These are phyloP conservation scores for Frankliniella intonsa DNA, from an alignment of 2,888 invertebrate species.

Conservation along the genomic window DNA sequence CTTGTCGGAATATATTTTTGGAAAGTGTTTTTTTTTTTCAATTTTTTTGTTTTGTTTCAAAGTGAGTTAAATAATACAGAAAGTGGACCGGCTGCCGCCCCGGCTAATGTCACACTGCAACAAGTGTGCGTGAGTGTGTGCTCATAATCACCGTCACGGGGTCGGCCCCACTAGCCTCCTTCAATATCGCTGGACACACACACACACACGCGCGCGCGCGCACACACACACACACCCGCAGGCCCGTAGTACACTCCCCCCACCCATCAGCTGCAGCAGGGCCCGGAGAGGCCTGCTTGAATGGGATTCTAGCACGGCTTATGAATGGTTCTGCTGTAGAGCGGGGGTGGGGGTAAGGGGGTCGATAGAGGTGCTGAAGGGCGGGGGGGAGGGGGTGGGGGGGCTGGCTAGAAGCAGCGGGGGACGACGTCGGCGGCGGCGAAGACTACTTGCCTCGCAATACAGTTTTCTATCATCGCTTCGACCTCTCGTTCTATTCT, in stretches of 20 bases:
- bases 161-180: background rate
- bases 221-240: too few species aligned
- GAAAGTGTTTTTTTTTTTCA: too few species aligned
- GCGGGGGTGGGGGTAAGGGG: background rate
- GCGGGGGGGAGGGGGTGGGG: background rate
- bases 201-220: background rate
- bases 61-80: too few species aligned
- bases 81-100: too few species aligned
- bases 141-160: background rate
- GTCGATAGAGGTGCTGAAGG: background rate
- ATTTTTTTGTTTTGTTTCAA: too few species aligned
- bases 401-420: background rate
- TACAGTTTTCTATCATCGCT: constrained; percentile 20
- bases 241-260: too few species aligned
- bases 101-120: background rate
- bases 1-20: too few species aligned
- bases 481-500: background rate
- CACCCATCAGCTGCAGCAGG: background rate
- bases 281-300: background rate
- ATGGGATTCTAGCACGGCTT: background rate
- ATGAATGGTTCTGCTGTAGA: background rate
- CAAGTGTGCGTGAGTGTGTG: background rate
- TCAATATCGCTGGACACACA: background rate
- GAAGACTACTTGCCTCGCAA: background rate
- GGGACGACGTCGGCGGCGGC: background rate